Conservation (phyloP, 2,888 invertebrate genomes). For the Embidobia sp. region DNA sequence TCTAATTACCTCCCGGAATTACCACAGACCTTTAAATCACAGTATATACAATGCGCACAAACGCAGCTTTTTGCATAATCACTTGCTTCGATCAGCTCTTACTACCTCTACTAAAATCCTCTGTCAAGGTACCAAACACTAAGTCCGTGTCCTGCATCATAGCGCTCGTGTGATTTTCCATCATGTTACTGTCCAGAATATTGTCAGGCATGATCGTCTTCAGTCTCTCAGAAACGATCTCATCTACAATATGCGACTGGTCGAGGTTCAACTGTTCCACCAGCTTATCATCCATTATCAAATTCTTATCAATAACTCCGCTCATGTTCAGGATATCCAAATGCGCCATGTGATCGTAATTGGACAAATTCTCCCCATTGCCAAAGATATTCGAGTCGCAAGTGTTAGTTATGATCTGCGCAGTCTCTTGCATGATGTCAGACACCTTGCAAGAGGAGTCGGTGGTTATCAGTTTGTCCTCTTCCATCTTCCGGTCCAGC, state of each 20-base stretch:
- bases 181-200: constrained; percentile 76
- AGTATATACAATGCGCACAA: background rate
- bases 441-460: constrained; percentile 67
- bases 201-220: constrained; percentile 78
- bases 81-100: constrained; percentile 74
- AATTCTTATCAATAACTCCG: constrained; percentile 77
- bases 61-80: background rate
- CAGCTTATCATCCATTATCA: constrained; percentile 78
- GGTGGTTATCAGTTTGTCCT: constrained; percentile 24
- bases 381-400: constrained; percentile 76
- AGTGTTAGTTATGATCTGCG: constrained; percentile 74
- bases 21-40: too few species aligned
- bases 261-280: constrained; percentile 77
- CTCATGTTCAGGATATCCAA: constrained; percentile 76
- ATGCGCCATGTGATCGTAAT: constrained; percentile 77
- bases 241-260: constrained; percentile 77
- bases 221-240: constrained; percentile 76
- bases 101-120: constrained; percentile 78
- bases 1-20: too few species aligned
- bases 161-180: constrained; percentile 71
- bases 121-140: constrained; percentile 78
- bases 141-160: constrained; percentile 74
- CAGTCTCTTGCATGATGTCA: constrained; percentile 73
- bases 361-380: constrained; percentile 73
- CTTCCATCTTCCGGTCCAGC: constrained; percentile 29